Base-by-base conservation (phyloP, 2,113 vertebrate species). In the Gallinago undulata region DNA sequence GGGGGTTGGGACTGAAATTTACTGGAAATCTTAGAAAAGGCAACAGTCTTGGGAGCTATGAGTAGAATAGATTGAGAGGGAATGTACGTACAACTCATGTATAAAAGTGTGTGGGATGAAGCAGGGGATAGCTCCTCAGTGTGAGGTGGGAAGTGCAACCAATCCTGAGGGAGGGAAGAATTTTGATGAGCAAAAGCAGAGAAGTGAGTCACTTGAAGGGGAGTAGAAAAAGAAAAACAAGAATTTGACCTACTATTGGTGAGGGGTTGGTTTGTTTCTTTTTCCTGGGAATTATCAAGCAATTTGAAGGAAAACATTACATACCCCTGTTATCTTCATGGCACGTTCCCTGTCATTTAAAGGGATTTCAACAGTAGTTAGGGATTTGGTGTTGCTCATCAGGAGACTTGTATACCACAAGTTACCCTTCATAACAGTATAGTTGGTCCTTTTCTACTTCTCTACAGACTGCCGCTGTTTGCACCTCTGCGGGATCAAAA, bases 131-230 rank as follows among this genome's bases (percentile, higher is more conserved):
- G 53, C 35, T 85, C 28, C 28, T 77, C 1, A 6, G 41, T 48
- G 30, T 80, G 57, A 85, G 31, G 69, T 92, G 80, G 80, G 69
- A 85, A 62, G 81, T 72, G 41, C 47, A 85, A 48, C 37, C 53
- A 39, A 12, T 50, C 31, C 15, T 39, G 75, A 76, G 21, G 37
- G 62, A 76, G 74, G 56, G 35, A 66, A 72, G 35, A 66, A 41
- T 84, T 80, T 59, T 76, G 57, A 91, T 80, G 23, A 84, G 24
- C 47, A 66, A 57, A 45, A 76, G 35, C 22, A 66, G 51, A 59
- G 23, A 47, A 56, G 28, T 81, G 9, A 77, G n/a, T 68, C 81
- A 47, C 31, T 67, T 77, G 22, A 72, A 81, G 22, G 8, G 14
- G 30, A 76, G 23, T 22, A 67, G 28, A n/a, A 87, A 17, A 39